Percentiles rank a stretch among this genome's conserved stretches.
phyloP scores from a whole-genome alignment of 2,797 vertebrate genomes.

The Notamacropus eugenii region DNA sequence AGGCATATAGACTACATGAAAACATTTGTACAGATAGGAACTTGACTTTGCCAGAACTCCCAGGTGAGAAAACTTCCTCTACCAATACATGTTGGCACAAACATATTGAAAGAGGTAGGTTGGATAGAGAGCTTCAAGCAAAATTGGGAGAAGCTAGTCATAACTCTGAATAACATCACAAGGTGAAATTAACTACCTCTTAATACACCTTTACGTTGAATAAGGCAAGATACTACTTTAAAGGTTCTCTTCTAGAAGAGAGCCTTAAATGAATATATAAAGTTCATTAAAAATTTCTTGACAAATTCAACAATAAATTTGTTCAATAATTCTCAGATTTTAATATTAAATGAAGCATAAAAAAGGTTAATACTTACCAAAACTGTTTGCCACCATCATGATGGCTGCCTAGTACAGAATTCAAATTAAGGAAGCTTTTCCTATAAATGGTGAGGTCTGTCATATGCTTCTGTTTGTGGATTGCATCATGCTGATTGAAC shows the following conservation, averaged over 20 bases:
- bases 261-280: neutral
- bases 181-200: too few relatives aligned
- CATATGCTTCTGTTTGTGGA: neutral
- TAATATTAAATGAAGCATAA: neutral
- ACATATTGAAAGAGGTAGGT: neutral
- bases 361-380: neutral
- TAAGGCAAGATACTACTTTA: neutral
- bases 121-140: too few relatives aligned
- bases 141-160: too few relatives aligned
- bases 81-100: neutral
- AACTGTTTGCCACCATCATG: neutral
- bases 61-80: neutral
- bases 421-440: neutral
- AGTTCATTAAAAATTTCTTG: neutral
- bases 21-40: neutral
- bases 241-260: neutral
- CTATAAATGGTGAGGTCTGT: neutral
- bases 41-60: neutral
- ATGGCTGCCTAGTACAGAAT: neutral
- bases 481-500: neutral
- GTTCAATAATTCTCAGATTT: neutral
- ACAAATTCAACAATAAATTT: neutral
- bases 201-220: too few relatives aligned
- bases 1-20: neutral
- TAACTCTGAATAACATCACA: too few relatives aligned